Conservation (phyloP, 2,797 vertebrate species). For the Rhyacichthys aspro region DNA sequence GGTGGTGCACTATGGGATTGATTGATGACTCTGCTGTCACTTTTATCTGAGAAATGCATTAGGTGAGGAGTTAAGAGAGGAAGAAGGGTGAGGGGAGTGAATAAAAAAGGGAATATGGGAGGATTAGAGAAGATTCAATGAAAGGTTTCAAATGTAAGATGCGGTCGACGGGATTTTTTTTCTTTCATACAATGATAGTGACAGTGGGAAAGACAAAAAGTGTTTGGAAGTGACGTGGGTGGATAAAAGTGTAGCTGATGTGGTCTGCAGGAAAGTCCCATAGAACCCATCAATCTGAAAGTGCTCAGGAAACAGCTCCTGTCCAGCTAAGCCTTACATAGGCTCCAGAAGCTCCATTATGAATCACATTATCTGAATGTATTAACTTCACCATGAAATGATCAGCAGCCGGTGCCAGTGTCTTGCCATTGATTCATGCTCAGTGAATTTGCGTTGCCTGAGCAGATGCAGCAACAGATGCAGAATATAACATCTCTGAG, state of each 20-base stretch:
- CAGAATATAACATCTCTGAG: constrained; percentile 10
- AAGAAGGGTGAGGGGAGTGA: no score
- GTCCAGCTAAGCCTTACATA: no score
- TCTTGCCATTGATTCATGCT: constrained; percentile 26
- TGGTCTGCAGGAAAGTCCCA: no score
- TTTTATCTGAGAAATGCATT: constrained; percentile 74
- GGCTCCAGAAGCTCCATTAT: background rate
- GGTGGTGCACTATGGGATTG: constrained; percentile 61
- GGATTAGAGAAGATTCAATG: no score
- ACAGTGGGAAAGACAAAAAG: no score
- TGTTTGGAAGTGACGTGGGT: no score
- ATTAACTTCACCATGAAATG: constrained; percentile 15
- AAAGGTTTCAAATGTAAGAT: no score
- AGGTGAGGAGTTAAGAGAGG: constrained; percentile 32
- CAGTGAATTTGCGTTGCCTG: constrained; percentile 25
- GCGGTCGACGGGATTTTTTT: no score
- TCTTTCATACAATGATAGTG: no score
- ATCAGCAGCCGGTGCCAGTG: constrained; percentile 22
- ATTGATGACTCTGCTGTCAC: constrained; percentile 76
- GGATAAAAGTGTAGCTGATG: no score
- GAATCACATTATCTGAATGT: constrained; percentile 9
- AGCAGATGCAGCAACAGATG: constrained; percentile 20
- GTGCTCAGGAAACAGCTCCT: no score
- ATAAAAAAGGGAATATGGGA: constrained; percentile 15
- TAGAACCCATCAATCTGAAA: no score